Conservation (phyloP, 2,113 vertebrate species). For the Tonatia bakeri region DNA sequence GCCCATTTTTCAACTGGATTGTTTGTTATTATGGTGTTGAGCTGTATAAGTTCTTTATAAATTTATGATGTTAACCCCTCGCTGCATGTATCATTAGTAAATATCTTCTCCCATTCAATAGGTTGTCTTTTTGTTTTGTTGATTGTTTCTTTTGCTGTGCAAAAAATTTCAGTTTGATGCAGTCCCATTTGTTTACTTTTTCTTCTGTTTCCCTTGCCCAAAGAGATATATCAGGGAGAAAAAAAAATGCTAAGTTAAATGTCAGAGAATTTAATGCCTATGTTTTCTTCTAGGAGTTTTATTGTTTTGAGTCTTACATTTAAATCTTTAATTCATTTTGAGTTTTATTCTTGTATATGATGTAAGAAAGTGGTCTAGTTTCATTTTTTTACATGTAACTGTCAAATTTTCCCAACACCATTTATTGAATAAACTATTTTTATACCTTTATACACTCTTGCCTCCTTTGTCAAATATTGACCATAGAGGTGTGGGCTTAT, state of each 20-base stretch:
- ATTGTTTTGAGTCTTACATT: neutral
- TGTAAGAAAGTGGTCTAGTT: neutral
- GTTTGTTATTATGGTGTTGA: neutral
- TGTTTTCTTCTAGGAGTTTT: neutral
- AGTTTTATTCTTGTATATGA: neutral
- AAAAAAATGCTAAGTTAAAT: neutral
- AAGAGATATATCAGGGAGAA: neutral
- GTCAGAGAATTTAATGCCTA: neutral
- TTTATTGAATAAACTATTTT: too few species aligned
- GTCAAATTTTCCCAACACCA: too few species aligned
- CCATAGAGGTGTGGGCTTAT: neutral
- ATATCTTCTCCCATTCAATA: neutral
- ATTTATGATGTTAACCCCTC: neutral
- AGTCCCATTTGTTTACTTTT: neutral
- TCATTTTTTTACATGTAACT: neutral
- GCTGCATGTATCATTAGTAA: neutral
- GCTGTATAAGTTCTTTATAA: neutral
- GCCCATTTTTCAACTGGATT: neutral
- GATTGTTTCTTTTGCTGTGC: too few species aligned
- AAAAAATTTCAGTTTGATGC: neutral
- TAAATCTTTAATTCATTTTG: neutral
- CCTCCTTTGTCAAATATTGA: neutral
- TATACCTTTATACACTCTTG: too few species aligned
- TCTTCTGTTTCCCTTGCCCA: neutral
- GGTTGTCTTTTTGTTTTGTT: neutral